These are phyloP conservation scores for Antedon mediterranea DNA, from an alignment of 53 echinoderm and acorn worm species.

Conservation along the genomic window DNA sequence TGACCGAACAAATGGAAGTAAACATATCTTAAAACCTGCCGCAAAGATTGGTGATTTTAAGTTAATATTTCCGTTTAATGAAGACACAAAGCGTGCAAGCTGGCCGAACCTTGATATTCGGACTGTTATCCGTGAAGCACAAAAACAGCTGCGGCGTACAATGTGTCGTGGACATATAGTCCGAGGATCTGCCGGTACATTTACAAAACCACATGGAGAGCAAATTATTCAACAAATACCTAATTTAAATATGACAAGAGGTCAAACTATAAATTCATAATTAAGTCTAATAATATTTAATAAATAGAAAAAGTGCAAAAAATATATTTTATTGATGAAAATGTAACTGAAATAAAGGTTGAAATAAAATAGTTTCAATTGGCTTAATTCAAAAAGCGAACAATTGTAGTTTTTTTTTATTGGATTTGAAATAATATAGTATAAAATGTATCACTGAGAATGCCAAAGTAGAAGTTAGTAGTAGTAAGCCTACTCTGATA, in stretches of 20 bases:
- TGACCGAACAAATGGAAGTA: not conserved
- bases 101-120: slow-evolving; percentile 42
- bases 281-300: not conserved
- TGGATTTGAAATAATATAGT: too few relatives aligned
- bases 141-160: slow-evolving; percentile 40
- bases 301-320: not conserved
- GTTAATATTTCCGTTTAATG: slow-evolving; percentile 55
- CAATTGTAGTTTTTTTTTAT: too few relatives aligned
- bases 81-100: slow-evolving; percentile 43
- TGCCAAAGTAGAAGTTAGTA: too few relatives aligned
- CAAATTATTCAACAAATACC: not conserved
- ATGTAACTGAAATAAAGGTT: too few relatives aligned
- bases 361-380: too few relatives aligned
- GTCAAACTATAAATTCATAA: not conserved
- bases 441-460: too few relatives aligned
- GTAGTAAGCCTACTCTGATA: too few relatives aligned
- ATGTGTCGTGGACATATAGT: slow-evolving; percentile 7
- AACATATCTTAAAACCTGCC: slow-evolving; percentile 5
- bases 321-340: too few relatives aligned
- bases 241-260: not conserved
- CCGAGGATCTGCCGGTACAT: not conserved
- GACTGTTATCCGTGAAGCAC: slow-evolving; percentile 41
- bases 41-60: slow-evolving; percentile 41
- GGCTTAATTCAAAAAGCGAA: too few relatives aligned
- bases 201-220: not conserved